Base-by-base conservation (phyloP, 2,888 invertebrate genomes). In the Xestobium rufovillosum region DNA sequence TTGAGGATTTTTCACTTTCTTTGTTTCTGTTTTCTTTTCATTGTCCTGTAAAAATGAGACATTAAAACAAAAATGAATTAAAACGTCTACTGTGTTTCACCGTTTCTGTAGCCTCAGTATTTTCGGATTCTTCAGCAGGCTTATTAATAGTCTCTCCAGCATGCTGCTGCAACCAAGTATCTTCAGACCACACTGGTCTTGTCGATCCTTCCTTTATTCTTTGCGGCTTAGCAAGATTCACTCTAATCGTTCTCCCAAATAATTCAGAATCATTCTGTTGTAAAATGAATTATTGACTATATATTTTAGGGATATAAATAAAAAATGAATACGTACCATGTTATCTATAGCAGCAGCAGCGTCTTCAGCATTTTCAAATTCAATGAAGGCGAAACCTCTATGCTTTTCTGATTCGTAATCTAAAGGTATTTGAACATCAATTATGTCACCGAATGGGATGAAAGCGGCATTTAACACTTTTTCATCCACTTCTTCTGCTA, bases 321-420 rank as follows among this genome's bases (percentile, higher is more conserved):
- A 31, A 14, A 29, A 32, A 33, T 11, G 6, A 38, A 32, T 32
- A 43, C 61, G 57, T 67, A 91, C 91, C 97, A 98, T 96, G 59
- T 98, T 98, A 66, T 98, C 97, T 53, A 98, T 96, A 30, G 97
- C 96, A 17, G 95, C 89, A 6, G 90, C 85, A n/a, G 97, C 96
- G 76, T 98, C 98, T 69, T 97, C 97, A 4, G 90, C 84, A 48
- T 80, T 76, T 68, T 98, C 98, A 69, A 92, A 98, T 68, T 98
- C 98, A 46, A 99, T 84, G 63, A 99, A 98, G 1, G 96, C 95
- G 69, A 96, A 98, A n/a, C 96, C 96, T 57, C 96, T 74, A 59
- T 97, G 96, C 59, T 92, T 94, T 59, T 96, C 94, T 36, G 85
- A 82, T 67, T 97, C 95, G 71, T 96, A 98, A 70, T 98, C 98